A percentile compares a stretch with the other conserved stretches of the same genome.
Conservation (phyloP, 2,888 invertebrate species). For the Erpobdella octoculata region DNA sequence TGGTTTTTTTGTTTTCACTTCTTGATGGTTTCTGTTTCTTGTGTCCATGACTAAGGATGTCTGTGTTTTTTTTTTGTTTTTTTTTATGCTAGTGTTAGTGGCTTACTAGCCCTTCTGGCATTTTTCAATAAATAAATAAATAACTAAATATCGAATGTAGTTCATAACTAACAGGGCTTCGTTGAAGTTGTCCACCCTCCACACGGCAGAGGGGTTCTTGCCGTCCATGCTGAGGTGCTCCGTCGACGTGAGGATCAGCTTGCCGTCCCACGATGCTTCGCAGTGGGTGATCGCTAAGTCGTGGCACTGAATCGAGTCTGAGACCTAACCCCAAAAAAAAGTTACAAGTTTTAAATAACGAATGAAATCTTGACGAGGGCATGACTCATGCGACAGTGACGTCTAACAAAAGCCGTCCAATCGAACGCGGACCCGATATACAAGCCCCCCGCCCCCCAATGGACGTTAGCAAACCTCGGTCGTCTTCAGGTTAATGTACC, state of each 20-base stretch:
- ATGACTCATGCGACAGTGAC: too few species aligned
- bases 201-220: slow-evolving; percentile 73
- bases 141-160: background rate
- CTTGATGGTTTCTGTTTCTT: too few species aligned
- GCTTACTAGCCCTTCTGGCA: too few species aligned
- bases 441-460: too few species aligned
- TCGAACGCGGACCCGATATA: too few species aligned
- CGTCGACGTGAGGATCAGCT: slow-evolving; percentile 74
- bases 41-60: too few species aligned
- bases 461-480: slow-evolving; percentile 56
- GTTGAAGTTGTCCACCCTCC: slow-evolving; percentile 57
- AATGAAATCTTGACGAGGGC: background rate
- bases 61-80: too few species aligned
- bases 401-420: too few species aligned
- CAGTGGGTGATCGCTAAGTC: slow-evolving; percentile 73
- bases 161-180: slow-evolving; percentile 60
- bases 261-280: slow-evolving; percentile 59
- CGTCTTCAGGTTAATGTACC: slow-evolving; percentile 74
- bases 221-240: slow-evolving; percentile 78
- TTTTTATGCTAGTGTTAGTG: too few species aligned
- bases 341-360: background rate
- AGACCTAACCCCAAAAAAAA: background rate
- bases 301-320: slow-evolving; percentile 54
- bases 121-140: slow-evolving; percentile 27
- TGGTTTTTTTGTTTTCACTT: too few species aligned